Base-by-base conservation (phyloP, 2,797 vertebrate species). In the Tragelaphus eurycerus region DNA sequence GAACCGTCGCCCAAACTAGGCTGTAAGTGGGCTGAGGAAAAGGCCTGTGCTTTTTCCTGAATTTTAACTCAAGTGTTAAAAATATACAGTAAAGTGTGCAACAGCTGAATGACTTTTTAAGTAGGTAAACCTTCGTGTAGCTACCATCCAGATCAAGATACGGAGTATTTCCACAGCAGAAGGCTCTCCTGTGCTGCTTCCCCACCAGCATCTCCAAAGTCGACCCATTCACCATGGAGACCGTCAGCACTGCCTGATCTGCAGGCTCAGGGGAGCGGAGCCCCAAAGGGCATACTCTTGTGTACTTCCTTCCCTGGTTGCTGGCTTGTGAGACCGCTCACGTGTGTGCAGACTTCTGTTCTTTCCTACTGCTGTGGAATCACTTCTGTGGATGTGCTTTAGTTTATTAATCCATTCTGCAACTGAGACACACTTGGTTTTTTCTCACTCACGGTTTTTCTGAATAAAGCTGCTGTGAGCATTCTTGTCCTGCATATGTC, bases 331-430 rank as follows among this genome's bases (percentile, higher is more conserved):
- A 12, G n/a, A 46, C 13, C 17, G 5, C 14, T 21, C 27, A 2
- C 0, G 0, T 1, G 25, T 23, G 6, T 3, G 16, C 3, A 17
- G 60, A 38, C 34, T 17, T 38, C 38, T 21, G 1, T 29, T 50
- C 60, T 48, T 60, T 12, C 10, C 25, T 6, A 19, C 9, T 8
- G 31, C 52, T n/a, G 14, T 55, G 55, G 27, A 10, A 25, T 19
- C 21, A 1, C 0, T 6, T 3, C 4, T 1, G 6, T 16, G 34
- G 13, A 15, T 2, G 12, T 0, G 4, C 8, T 25, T n/a, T 34
- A 0, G 8, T 16, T 14, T 13, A 27, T 5, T 34, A 21, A 14
- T 14, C 13, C 43, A 1, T 48, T 43, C 27, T 38, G 2, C 16
- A 4, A n/a, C 2, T 9, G 64, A 57, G 0, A 48, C n/a, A n/a